Evolutionary conservation across 2,113 vertebrate genomes (phyloP), one percentile per base, ranked within the genome.

Genomic region (Egretta garzetta): DNA sequence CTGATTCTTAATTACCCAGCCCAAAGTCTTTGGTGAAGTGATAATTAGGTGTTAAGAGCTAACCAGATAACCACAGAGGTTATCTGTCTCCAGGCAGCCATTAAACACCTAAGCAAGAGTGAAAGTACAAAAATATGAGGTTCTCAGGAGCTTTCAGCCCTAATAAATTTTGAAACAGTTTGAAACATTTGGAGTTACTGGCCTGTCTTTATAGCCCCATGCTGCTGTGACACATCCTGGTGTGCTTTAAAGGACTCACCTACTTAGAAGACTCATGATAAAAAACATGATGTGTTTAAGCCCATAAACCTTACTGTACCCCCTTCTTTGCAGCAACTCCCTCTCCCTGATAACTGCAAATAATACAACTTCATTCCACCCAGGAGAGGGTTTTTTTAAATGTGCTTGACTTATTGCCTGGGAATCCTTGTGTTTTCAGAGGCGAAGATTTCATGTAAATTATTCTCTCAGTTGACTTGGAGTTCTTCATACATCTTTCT

Each of bases 21-120:
- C 92, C 92, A 82, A 76, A 91, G 94, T 93, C 90, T 97, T 80
- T 66, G 35, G 84, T 93, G 92, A 98, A 97, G 96, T 88, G 96
- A 97, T 96, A 98, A 98, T 96, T 96, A 97, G 91, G 96, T 89
- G 88, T 90, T 97, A 79, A 97, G 85, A 96, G 83, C 93, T 97
- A 97, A 96, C 90, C 88, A 97, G 98, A 98, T 97, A 98, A 98
- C 95, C 95, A 92, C 93, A 87, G 97, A 95, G 86, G 91, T 96
- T 96, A 76, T 75, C 73, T 66, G 60, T 96, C 96, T 97, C 95
- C 92, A 12, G 77, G 95, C 86, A 96, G 92, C 82, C 81, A 67
- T 95, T 97, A 97, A 98, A 97, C 95, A 98, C 94, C 90, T 96
- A 97, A 98, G 88, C 93, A 98, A 96, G 95, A 96, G 81, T 85